A percentile compares a stretch with the other conserved stretches of the same genome.
These are phyloP conservation scores for Pipistrellus pygmaeus DNA, from an alignment of 2,797 vertebrate genomes.

Conservation along the genomic window DNA sequence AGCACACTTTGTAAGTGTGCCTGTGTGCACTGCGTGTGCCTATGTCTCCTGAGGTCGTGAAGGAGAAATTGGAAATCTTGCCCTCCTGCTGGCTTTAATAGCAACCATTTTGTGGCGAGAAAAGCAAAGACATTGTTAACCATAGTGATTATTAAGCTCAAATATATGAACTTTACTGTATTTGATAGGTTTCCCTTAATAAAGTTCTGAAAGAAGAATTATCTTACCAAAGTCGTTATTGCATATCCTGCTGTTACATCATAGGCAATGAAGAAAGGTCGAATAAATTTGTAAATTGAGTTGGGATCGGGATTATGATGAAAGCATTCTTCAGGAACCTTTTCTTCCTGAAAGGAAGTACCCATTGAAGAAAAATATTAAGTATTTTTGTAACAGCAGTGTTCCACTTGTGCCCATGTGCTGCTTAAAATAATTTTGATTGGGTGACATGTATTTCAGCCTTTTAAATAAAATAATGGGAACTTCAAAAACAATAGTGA, in stretches of 20 bases:
- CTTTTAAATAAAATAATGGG: not conserved
- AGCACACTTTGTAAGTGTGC: not conserved
- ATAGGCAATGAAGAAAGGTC: conserved; percentile 87
- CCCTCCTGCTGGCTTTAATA: not conserved
- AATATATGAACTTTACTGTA: not conserved
- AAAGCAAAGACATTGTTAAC: conserved; percentile 40
- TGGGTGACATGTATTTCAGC: not conserved
- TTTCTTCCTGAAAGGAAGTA: conserved; percentile 91
- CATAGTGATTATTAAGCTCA: not conserved
- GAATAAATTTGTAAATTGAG: conserved; percentile 97
- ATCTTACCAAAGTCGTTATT: conserved; percentile 96
- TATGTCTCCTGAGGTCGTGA: not conserved
- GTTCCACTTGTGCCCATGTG: not conserved
- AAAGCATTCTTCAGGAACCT: conserved; percentile 92
- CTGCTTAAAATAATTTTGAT: not conserved
- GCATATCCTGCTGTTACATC: conserved; percentile 98
- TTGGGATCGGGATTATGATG: conserved; percentile 95
- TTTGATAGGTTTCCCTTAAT: conserved; percentile 35
- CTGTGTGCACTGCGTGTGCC: not conserved
- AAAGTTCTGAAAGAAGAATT: not conserved
- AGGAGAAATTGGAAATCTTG: not conserved
- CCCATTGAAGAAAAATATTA: conserved; percentile 1
- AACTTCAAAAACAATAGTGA: not conserved
- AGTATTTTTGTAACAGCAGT: not conserved
- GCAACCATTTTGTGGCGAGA: conserved; percentile 12